These are phyloP conservation scores for Lasiommata megera DNA, from an alignment of 2,888 invertebrate species.

Conservation along the genomic window DNA sequence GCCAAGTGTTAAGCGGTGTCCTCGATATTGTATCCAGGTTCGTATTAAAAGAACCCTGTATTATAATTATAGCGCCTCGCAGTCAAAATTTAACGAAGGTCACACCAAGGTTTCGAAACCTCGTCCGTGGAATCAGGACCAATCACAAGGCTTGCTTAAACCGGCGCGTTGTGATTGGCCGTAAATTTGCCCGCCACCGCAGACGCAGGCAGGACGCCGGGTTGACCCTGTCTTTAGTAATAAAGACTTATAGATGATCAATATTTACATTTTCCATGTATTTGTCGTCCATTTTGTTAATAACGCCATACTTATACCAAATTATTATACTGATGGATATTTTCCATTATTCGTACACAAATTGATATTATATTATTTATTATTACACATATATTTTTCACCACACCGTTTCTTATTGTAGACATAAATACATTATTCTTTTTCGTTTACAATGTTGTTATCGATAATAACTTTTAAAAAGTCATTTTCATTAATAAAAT, in stretches of 20 bases:
- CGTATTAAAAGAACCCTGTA: slow-evolving; percentile 11
- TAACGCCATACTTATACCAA: background rate
- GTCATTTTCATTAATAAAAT: slow-evolving; percentile 3
- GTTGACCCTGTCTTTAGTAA: background rate
- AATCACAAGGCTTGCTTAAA: too few species aligned
- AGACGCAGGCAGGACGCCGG: slow-evolving; percentile 23
- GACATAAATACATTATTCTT: background rate
- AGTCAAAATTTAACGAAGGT: background rate
- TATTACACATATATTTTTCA: background rate
- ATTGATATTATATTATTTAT: background rate
- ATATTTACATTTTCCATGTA: slow-evolving; percentile 15
- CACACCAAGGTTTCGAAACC: too few species aligned
- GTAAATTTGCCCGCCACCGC: too few species aligned
- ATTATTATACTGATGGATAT: background rate
- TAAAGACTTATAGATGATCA: background rate
- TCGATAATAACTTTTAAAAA: slow-evolving; percentile 3
- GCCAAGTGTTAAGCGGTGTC: slow-evolving; percentile 39
- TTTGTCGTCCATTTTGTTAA: background rate
- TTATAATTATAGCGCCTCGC: background rate
- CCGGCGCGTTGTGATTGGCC: too few species aligned
- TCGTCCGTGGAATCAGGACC: too few species aligned
- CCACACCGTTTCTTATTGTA: background rate
- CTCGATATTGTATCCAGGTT: slow-evolving; percentile 31
- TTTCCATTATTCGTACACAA: background rate
- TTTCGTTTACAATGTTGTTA: background rate